Evolutionary conservation across 2,888 invertebrate genomes (phyloP), one percentile per base, ranked within the genome.

Genomic region (Trachelus troglodyta): DNA sequence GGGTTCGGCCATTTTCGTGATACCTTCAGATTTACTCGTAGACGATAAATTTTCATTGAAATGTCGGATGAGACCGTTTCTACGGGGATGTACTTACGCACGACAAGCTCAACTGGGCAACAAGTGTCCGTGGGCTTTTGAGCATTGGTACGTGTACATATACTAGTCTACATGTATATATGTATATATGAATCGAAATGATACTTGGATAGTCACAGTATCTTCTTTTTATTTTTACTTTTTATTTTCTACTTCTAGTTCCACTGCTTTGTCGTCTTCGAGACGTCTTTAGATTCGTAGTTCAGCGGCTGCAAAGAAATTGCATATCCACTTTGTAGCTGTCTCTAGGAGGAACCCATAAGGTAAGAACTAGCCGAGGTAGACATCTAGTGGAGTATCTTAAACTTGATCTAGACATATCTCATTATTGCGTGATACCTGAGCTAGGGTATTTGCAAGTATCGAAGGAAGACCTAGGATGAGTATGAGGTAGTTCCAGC

Each of bases 41-140:
- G 56, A 56, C 56, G 23, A 23, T 23, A 56, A 56, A 56, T 56
- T 23, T 71, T 71, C 79, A 37, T 81, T 71, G 79, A 79, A 78
- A 81, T 80, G 76, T 84, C 78, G 84, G 75, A 76, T 69, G 77
- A 77, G 84, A 81, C 81, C 79, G 83, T 83, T 85, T 82, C 82
- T 80, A 80, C 80, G 81, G 80, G 69, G 79, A n/a, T 83, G 81
- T 79, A 84, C 81, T 85, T 81, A 83, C 83, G 82, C 85, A 83
- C 85, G 85, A 83, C 79, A 84, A 79, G 79, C 79, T 81, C 84
- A 78, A 71, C 78, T 76, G 35, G 85, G 86, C 85, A 85, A 85
- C 85, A 85, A 85, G 85, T 85, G 86, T 81, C 81, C 76, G 76
- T 74, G 77, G 23, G 80, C 77, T 75, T 68, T 71, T 34, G 31